These are phyloP conservation scores for Colostygia pectinataria DNA, from an alignment of 2,888 invertebrate genomes.

Conservation along the genomic window DNA sequence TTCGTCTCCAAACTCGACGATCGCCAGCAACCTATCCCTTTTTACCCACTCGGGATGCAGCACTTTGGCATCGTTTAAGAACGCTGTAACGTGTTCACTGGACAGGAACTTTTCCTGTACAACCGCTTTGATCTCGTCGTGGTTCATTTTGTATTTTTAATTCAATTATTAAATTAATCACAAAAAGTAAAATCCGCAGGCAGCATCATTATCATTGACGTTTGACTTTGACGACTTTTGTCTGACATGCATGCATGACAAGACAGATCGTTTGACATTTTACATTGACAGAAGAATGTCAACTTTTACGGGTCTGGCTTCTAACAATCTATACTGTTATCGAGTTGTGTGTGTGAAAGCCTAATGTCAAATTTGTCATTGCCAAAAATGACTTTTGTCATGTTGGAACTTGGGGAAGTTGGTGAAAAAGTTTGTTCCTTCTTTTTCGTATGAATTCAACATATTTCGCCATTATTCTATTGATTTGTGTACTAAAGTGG, in stretches of 20 bases:
- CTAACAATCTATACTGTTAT: too few relatives aligned
- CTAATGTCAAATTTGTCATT: constrained; percentile 6
- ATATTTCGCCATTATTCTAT: constrained; percentile 54
- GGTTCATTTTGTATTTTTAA: constrained; percentile 65
- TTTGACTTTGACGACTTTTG: too few relatives aligned
- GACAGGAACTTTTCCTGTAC: constrained; percentile 78
- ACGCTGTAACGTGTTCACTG: constrained; percentile 74
- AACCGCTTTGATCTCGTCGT: constrained; percentile 73
- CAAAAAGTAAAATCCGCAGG: constrained; percentile 23
- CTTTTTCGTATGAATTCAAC: constrained; percentile 48
- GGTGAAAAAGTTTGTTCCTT: constrained; percentile 62
- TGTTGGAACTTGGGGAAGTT: constrained; percentile 68
- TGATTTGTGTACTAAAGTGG: constrained; percentile 52
- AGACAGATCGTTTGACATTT: background rate
- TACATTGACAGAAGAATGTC: too few relatives aligned
- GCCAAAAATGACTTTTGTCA: constrained; percentile 72
- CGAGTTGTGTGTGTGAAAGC: too few relatives aligned
- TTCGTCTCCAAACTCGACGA: constrained; percentile 78
- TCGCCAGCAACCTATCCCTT: constrained; percentile 72
- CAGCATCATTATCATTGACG: constrained; percentile 42
- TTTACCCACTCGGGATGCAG: constrained; percentile 75
- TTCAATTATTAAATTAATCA: constrained; percentile 30
- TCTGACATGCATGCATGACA: too few relatives aligned
- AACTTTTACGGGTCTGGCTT: too few relatives aligned
- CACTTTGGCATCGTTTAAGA: constrained; percentile 74